phyloP scores from a whole-genome alignment of 2,797 vertebrate genomes.

The Pseudocheirus occidentalis region DNA sequence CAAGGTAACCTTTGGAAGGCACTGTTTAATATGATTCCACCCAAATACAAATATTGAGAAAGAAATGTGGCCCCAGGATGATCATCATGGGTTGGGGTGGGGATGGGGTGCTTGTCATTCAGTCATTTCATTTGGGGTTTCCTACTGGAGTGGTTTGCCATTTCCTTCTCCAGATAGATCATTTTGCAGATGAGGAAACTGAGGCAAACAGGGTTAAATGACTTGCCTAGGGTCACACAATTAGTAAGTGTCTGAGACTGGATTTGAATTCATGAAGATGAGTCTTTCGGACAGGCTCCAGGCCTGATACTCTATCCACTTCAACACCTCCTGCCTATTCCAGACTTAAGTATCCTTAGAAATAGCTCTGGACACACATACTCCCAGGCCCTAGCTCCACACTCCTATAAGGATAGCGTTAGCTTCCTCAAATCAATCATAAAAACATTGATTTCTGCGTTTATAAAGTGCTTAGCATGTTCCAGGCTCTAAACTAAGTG shows the following conservation, averaged over 20 bases:
- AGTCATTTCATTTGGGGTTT: background rate
- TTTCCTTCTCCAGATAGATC: background rate
- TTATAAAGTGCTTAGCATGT: slow-evolving; percentile 36
- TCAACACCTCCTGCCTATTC: background rate
- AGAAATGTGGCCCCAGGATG: background rate
- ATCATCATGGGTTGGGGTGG: background rate
- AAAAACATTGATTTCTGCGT: background rate
- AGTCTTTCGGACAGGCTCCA: background rate
- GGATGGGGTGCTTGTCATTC: background rate
- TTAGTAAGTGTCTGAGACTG: background rate
- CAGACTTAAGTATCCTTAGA: background rate
- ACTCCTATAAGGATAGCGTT: background rate
- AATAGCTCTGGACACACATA: background rate
- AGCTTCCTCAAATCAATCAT: background rate
- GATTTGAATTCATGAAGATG: background rate
- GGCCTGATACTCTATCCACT: background rate
- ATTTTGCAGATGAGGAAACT: background rate
- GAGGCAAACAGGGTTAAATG: background rate
- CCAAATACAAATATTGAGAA: background rate
- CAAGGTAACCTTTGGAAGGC: background rate
- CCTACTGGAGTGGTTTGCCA: background rate
- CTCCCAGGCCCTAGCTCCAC: background rate
- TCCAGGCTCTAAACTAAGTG: slow-evolving; percentile 21
- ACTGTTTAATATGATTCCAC: background rate
- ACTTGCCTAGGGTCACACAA: background rate